Conservation (phyloP, 2,888 invertebrate species). For the Galeruca laticollis region DNA sequence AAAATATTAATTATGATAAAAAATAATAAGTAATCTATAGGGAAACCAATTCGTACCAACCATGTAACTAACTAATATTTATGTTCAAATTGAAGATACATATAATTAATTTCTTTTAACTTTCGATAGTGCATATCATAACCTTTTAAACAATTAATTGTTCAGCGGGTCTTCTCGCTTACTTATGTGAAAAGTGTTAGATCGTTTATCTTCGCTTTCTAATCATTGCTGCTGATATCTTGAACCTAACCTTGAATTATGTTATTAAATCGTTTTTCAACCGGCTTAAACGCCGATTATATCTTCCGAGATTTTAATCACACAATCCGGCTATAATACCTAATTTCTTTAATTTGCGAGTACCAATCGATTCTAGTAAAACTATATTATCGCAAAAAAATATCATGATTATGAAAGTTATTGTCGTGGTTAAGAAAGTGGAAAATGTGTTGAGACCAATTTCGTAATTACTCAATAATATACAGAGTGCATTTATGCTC, state of each 20-base stretch:
- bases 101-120: background rate
- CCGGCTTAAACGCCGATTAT: constrained; percentile 24
- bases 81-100: background rate
- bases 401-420: constrained; percentile 8
- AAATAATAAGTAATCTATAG: too few relatives aligned
- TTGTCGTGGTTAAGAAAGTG: background rate
- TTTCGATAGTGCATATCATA: background rate
- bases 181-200: constrained; percentile 17
- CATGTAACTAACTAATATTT: background rate
- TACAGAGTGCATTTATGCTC: too few relatives aligned
- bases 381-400: constrained; percentile 10
- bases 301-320: constrained; percentile 27
- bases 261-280: constrained; percentile 36
- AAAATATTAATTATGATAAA: too few relatives aligned
- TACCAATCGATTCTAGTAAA: constrained; percentile 12
- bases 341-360: constrained; percentile 8
- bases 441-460: background rate
- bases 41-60: too few relatives aligned
- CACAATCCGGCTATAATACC: constrained; percentile 7
- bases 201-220: constrained; percentile 38
- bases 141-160: background rate
- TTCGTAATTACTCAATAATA: background rate
- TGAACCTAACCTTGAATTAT: constrained; percentile 35
- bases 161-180: background rate
- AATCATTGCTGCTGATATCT: constrained; percentile 35